Conservation (phyloP, 2,113 vertebrate genomes). For the Mellivora capensis region DNA sequence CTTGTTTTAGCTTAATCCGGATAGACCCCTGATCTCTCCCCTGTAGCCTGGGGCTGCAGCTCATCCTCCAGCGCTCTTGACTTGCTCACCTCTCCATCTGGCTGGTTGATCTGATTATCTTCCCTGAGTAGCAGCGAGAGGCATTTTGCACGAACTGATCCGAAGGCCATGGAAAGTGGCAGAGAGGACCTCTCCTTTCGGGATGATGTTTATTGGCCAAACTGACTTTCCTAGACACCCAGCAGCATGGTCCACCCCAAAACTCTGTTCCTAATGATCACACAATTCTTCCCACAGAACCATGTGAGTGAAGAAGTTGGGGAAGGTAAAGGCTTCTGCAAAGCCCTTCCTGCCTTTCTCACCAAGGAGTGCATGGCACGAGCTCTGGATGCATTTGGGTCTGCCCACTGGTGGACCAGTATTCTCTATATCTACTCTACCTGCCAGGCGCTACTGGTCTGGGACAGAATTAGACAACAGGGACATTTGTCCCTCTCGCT, state of each 20-base stretch:
- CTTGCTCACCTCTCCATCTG: background rate
- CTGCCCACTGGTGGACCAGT: background rate
- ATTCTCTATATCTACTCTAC: background rate
- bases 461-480: too few species aligned
- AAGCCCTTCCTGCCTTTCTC: background rate
- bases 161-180: background rate
- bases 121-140: background rate
- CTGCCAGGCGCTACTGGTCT: fast-evolving
- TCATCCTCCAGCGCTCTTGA: background rate
- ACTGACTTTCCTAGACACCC: background rate
- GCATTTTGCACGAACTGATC: background rate
- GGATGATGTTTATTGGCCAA: too few species aligned
- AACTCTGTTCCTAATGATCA: too few species aligned
- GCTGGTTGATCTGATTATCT: background rate
- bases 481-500: background rate
- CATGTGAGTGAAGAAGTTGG: background rate
- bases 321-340: too few species aligned
- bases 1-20: background rate
- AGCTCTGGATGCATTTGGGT: background rate
- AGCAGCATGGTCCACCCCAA: background rate
- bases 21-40: background rate
- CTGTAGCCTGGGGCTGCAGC: background rate
- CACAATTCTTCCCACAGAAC: background rate
- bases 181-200: too few species aligned
- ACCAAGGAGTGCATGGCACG: too few species aligned